phyloP scores from a whole-genome alignment of 2,113 vertebrate genomes.

The Ageneiosus marmoratus region DNA sequence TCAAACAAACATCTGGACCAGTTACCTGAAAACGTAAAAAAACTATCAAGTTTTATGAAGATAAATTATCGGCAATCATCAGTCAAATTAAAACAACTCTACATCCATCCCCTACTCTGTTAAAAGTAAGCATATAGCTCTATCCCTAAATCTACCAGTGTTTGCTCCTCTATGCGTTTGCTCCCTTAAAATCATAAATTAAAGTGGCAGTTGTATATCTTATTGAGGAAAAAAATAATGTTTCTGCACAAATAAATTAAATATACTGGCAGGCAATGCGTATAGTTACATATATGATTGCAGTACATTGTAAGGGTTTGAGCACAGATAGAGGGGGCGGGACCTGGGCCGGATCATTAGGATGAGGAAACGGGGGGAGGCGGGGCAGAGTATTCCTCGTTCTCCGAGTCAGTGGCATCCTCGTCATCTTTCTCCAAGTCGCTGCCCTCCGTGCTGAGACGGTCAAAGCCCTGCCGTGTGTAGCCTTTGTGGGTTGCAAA shows the following conservation, averaged over 20 bases:
- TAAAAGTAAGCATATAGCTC: constrained; percentile 34
- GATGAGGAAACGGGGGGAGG: constrained; percentile 63
- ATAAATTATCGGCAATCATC: constrained; percentile 16
- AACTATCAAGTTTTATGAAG: constrained; percentile 48
- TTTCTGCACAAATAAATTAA: constrained; percentile 70
- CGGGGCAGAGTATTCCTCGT: constrained; percentile 86
- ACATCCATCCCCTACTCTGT: not conserved
- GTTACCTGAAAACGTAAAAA: constrained; percentile 52
- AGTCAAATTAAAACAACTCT: constrained; percentile 29
- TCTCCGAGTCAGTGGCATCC: constrained; percentile 88
- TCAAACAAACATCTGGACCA: constrained; percentile 65
- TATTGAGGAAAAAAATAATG: constrained; percentile 63
- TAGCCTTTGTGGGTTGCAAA: constrained; percentile 90
- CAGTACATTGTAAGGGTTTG: constrained; percentile 78
- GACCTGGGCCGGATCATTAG: constrained; percentile 58
- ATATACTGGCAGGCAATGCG: constrained; percentile 79
- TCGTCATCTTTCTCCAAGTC: constrained; percentile 93
- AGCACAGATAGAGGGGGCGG: constrained; percentile 68
- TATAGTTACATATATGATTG: constrained; percentile 83
- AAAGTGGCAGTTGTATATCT: constrained; percentile 57
- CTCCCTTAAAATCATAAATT: constrained; percentile 54
- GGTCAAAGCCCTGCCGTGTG: constrained; percentile 92
- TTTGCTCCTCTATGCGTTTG: constrained; percentile 40
- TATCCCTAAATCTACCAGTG: constrained; percentile 51
- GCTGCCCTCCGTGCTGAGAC: constrained; percentile 93